Percentiles rank a stretch among this genome's conserved stretches.
Evolutionary conservation across 2,113 vertebrate genomes (phyloP).

Genomic region (Callithrix jacchus): DNA sequence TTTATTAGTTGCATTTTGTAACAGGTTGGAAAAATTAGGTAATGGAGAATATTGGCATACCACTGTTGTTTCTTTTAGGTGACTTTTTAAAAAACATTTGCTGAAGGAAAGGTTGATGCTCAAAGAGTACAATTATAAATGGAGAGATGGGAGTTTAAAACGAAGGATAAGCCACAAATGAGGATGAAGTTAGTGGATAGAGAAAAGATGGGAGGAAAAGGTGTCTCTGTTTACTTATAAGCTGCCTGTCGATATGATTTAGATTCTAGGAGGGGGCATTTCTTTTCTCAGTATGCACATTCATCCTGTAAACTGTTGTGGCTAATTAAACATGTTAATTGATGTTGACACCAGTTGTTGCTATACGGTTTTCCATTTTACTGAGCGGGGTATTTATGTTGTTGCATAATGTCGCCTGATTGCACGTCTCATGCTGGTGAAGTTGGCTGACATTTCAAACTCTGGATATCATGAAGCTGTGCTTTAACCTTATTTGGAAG

Average conservation of each 20-base stretch:
- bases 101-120: background rate
- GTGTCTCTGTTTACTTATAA: background rate
- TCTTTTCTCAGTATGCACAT: background rate
- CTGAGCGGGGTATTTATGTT: background rate
- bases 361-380: background rate
- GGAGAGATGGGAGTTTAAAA: background rate
- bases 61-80: constrained; percentile 5
- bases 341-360: background rate
- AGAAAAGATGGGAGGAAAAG: background rate
- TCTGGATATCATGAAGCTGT: constrained; percentile 11
- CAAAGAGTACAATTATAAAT: background rate
- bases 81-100: background rate
- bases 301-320: background rate
- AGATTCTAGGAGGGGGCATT: background rate
- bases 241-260: background rate
- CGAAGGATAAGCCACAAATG: background rate
- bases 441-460: constrained; percentile 18
- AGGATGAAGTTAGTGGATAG: background rate
- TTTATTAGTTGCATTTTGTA: constrained; percentile 36
- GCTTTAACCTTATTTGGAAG: constrained; percentile 29
- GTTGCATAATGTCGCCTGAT: background rate
- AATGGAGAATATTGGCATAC: constrained; percentile 42
- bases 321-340: background rate
- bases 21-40: constrained; percentile 53
- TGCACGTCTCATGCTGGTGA: background rate